These are phyloP conservation scores for Crepidodera aurea DNA, from an alignment of 2,888 invertebrate species.

Conservation along the genomic window DNA sequence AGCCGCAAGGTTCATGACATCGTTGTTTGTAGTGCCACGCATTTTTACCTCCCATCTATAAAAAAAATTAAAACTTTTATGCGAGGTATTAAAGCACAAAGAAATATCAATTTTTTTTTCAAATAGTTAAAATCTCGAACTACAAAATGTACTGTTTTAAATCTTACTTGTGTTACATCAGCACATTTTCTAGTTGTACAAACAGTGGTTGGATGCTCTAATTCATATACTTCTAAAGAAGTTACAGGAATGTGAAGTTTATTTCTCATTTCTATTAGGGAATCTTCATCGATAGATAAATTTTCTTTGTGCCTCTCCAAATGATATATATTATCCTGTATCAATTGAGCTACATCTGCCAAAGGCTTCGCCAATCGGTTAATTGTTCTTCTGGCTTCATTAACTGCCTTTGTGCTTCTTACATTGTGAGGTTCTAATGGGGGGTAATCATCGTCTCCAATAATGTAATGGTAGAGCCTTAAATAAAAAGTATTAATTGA, in stretches of 20 bases:
- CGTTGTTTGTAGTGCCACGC: constrained; percentile 53
- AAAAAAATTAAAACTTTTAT: too few relatives aligned
- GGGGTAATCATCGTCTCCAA: constrained; percentile 40
- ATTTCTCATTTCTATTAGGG: constrained; percentile 48
- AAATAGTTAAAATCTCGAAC: too few relatives aligned
- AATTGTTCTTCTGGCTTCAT: constrained; percentile 54
- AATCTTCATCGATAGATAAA: constrained; percentile 40
- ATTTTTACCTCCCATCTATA: constrained; percentile 48
- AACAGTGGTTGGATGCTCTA: constrained; percentile 53
- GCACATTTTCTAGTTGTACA: constrained; percentile 48
- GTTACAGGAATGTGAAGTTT: constrained; percentile 53
- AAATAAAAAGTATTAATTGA: too few relatives aligned
- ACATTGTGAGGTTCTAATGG: constrained; percentile 52
- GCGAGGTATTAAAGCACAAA: too few relatives aligned
- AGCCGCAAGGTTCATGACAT: constrained; percentile 56
- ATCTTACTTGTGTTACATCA: not conserved
- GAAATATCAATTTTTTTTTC: too few relatives aligned
- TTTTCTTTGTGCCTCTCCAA: constrained; percentile 47
- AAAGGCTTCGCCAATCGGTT: constrained; percentile 54
- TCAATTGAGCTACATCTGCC: constrained; percentile 54
- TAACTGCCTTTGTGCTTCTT: constrained; percentile 52
- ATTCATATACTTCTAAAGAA: constrained; percentile 46
- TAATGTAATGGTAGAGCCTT: constrained; percentile 51
- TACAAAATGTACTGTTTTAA: too few relatives aligned
- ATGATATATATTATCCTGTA: constrained; percentile 52